Conservation (phyloP, 1,140 invertebrate species). For the Drosophila tropicalis region DNA sequence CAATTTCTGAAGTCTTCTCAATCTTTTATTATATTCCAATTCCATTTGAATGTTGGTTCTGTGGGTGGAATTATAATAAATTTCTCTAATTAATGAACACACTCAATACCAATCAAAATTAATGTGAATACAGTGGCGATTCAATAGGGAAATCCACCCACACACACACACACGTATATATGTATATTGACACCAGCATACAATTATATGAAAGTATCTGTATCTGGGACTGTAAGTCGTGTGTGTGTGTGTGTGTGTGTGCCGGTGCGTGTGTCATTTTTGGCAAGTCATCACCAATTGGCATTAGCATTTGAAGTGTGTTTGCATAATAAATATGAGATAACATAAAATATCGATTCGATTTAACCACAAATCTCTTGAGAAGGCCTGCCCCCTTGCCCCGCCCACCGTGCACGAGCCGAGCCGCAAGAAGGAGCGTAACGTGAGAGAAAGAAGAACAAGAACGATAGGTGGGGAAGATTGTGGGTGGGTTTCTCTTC, state of each 20-base stretch:
- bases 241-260: slow-evolving; percentile 7
- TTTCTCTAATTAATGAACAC: slow-evolving; percentile 2
- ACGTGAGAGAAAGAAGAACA: not conserved
- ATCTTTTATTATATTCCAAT: too few relatives aligned
- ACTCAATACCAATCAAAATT: slow-evolving; percentile 6
- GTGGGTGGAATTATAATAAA: not conserved
- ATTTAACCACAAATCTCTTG: slow-evolving; percentile 73
- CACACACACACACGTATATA: not conserved
- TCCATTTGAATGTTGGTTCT: too few relatives aligned
- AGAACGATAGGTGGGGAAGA: not conserved
- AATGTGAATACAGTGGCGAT: slow-evolving; percentile 1
- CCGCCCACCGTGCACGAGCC: too few relatives aligned
- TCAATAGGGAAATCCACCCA: not conserved
- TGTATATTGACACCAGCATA: not conserved
- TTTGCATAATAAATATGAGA: slow-evolving; percentile 80
- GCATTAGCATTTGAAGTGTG: slow-evolving; percentile 56
- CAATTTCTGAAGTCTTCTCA: too few relatives aligned
- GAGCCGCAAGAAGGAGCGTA: not conserved
- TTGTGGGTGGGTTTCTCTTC: not conserved
- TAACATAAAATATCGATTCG: slow-evolving; percentile 80
- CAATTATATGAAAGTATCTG: not conserved
- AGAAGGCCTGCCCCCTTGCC: not conserved
- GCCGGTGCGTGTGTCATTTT: slow-evolving; percentile 63
- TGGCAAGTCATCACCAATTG: slow-evolving; percentile 59
- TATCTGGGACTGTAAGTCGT: not conserved